Percentiles rank a stretch among this genome's conserved stretches.
phyloP scores from a whole-genome alignment of 2,888 invertebrate genomes.

The Heliconius erato region DNA sequence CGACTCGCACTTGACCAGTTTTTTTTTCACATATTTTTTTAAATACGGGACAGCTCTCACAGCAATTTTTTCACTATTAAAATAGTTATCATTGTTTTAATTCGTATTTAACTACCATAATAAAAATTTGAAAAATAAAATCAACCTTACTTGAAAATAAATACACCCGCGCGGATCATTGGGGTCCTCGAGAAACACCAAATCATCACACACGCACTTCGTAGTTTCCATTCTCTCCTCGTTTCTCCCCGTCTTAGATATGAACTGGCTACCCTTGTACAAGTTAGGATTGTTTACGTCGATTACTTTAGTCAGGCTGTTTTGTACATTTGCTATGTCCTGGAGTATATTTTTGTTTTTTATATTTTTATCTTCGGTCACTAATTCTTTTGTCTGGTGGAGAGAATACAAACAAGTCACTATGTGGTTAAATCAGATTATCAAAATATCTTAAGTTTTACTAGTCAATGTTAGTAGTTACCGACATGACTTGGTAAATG shows the following conservation, averaged over 20 bases:
- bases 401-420: too few species aligned
- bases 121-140: background rate
- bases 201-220: constrained; percentile 63
- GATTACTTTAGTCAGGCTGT: constrained; percentile 60
- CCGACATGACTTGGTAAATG: background rate
- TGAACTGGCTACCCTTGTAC: constrained; percentile 51
- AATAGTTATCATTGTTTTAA: too few species aligned
- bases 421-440: too few species aligned
- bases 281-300: constrained; percentile 56
- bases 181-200: constrained; percentile 72
- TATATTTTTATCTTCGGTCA: constrained; percentile 37
- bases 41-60: too few species aligned
- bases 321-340: constrained; percentile 65
- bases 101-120: too few species aligned
- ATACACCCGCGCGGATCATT: constrained; percentile 86
- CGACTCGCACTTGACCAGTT: too few species aligned
- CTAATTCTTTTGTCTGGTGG: constrained; percentile 32
- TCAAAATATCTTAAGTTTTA: background rate
- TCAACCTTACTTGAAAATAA: constrained; percentile 85
- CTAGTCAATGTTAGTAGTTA: background rate
- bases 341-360: constrained; percentile 70
- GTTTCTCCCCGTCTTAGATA: constrained; percentile 19
- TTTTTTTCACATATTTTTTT: too few species aligned
- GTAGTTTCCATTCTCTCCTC: constrained; percentile 7
- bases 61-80: too few species aligned